Evolutionary conservation across 2,113 vertebrate genomes (phyloP).

Genomic region (Reinhardtius hippoglossoides): DNA sequence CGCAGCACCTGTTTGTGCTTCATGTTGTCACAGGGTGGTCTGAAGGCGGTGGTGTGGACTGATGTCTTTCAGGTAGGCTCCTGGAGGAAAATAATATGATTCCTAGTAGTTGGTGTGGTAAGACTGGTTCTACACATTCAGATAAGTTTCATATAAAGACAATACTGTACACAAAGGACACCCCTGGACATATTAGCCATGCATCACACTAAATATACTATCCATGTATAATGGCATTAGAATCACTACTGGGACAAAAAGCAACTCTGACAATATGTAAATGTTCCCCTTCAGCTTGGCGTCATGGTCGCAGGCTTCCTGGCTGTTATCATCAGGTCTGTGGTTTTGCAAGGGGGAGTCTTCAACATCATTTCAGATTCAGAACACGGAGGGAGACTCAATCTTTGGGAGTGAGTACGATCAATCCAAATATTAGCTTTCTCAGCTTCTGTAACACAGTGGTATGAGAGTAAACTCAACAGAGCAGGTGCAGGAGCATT

Average conservation of each 20-base stretch:
- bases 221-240: background rate
- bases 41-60: slow-evolving; percentile 95
- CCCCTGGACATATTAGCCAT: background rate
- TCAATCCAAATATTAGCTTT: no score
- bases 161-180: no score
- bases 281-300: slow-evolving; percentile 70
- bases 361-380: slow-evolving; percentile 83
- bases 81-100: background rate
- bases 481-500: no score
- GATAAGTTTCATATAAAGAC: no score
- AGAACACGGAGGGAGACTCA: slow-evolving; percentile 86
- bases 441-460: no score
- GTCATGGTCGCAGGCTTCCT: slow-evolving; percentile 91
- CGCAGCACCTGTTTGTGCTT: slow-evolving; percentile 14
- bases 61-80: slow-evolving; percentile 87
- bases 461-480: no score
- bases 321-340: slow-evolving; percentile 86
- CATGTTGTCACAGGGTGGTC: slow-evolving; percentile 84
- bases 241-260: no score
- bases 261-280: background rate
- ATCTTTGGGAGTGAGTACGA: slow-evolving; percentile 90
- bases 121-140: no score
- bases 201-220: background rate
- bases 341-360: slow-evolving; percentile 84
- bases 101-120: no score